Conservation (phyloP, 2,888 invertebrate genomes). For the Anodontia alba region DNA sequence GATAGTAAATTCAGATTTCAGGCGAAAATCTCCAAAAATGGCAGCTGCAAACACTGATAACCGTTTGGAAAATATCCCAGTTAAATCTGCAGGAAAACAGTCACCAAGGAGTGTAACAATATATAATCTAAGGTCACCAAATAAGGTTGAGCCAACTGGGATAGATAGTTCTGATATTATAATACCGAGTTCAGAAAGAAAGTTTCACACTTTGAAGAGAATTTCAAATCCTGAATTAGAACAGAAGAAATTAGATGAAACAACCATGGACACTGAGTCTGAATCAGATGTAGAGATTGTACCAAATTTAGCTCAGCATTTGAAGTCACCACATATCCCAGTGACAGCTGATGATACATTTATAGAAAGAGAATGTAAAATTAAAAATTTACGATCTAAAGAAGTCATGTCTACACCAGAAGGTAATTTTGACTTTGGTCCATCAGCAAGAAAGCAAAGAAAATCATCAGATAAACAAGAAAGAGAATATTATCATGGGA, state of each 20-base stretch:
- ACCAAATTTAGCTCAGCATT: constrained; percentile 18
- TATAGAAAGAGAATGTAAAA: not conserved
- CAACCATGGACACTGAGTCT: not conserved
- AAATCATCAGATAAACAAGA: not conserved
- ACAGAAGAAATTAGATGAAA: not conserved
- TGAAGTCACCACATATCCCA: constrained; percentile 17
- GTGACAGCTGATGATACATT: not conserved
- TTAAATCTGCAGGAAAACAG: not conserved
- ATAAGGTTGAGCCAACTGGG: not conserved
- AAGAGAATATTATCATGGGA: not conserved
- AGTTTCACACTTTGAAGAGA: not conserved
- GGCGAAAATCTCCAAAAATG: not conserved
- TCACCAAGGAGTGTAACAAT: not conserved
- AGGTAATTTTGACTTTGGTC: not conserved
- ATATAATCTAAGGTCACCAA: not conserved
- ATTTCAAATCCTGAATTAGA: not conserved
- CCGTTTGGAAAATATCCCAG: not conserved
- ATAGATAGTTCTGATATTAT: not conserved
- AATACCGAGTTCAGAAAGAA: not conserved
- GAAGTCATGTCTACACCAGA: not conserved
- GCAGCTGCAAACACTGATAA: not conserved
- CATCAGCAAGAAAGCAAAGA: not conserved
- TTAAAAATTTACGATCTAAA: not conserved
- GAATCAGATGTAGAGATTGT: not conserved
- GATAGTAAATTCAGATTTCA: not conserved